A percentile compares a stretch with the other conserved stretches of the same genome.
Conservation (phyloP, 2,888 invertebrate genomes). For the Dorcus parallelipipedus region DNA sequence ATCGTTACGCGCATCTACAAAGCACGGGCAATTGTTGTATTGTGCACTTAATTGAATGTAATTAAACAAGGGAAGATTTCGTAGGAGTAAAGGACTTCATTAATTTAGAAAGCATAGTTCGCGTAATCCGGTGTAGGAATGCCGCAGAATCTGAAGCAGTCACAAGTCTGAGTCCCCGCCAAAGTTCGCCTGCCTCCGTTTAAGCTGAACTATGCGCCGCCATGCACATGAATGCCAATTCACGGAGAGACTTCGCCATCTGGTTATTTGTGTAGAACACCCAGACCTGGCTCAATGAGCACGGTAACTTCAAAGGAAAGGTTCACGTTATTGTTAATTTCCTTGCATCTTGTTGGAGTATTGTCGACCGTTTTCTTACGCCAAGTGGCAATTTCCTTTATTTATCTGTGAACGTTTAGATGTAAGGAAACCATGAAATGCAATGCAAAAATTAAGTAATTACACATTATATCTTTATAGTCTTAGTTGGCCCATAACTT, state of each 20-base stretch:
- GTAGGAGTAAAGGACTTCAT: constrained; percentile 15
- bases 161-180: neutral
- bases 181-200: constrained; percentile 22
- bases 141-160: constrained; percentile 25
- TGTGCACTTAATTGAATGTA: neutral
- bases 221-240: constrained; percentile 25
- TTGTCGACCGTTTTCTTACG: too few relatives aligned
- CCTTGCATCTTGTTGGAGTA: too few relatives aligned
- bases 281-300: constrained; percentile 1
- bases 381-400: too few relatives aligned
- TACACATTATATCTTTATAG: too few relatives aligned
- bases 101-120: constrained; percentile 21
- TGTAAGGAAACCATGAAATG: too few relatives aligned
- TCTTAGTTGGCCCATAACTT: too few relatives aligned
- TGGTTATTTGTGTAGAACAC: constrained; percentile 31
- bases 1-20: too few relatives aligned
- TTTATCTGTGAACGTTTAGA: too few relatives aligned
- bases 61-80: constrained; percentile 1
- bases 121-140: constrained; percentile 25
- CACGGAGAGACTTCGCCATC: constrained; percentile 25
- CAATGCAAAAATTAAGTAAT: too few relatives aligned
- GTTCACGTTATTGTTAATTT: too few relatives aligned
- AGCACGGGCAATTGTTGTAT: neutral
- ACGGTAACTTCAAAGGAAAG: too few relatives aligned
- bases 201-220: constrained; percentile 27